Conservation (phyloP, 2,797 vertebrate genomes). For the Scomberomorus guttatus region DNA sequence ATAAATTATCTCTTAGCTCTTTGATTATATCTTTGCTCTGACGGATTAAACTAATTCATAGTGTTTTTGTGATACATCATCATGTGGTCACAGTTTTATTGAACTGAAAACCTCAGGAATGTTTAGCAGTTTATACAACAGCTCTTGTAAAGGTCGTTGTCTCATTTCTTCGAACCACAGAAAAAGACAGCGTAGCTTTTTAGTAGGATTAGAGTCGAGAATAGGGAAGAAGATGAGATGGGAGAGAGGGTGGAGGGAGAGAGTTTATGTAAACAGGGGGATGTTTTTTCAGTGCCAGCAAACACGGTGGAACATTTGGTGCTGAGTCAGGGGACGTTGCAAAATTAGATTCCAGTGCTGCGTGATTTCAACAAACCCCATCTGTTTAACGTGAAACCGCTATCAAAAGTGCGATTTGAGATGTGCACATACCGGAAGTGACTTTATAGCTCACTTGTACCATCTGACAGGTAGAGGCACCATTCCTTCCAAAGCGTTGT, state of each 20-base stretch:
- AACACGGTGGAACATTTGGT: conserved; percentile 26
- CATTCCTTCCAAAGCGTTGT: not conserved
- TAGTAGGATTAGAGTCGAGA: not conserved
- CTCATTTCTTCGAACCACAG: not conserved
- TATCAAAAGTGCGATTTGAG: not conserved
- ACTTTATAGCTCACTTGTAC: too few species aligned
- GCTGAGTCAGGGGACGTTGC: not conserved
- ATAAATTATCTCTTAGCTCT: too few species aligned
- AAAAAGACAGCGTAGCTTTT: conserved; percentile 1
- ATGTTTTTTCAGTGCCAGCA: conserved; percentile 19
- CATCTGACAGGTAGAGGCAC: not conserved
- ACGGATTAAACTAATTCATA: not conserved
- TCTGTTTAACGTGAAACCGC: not conserved
- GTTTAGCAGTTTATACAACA: conserved; percentile 1
- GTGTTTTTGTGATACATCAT: not conserved
- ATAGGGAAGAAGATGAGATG: not conserved
- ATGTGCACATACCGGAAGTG: too few species aligned
- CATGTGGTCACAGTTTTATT: not conserved
- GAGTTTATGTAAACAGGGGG: conserved; percentile 28
- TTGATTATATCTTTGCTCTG: too few species aligned
- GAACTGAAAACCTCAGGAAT: conserved; percentile 20
- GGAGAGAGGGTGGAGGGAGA: not conserved
- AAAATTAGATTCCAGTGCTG: not conserved
- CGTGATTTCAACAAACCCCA: conserved; percentile 20
- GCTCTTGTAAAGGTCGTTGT: conserved; percentile 2